Evolutionary conservation across 2,113 vertebrate genomes (phyloP).

Genomic region (Python bivittatus): DNA sequence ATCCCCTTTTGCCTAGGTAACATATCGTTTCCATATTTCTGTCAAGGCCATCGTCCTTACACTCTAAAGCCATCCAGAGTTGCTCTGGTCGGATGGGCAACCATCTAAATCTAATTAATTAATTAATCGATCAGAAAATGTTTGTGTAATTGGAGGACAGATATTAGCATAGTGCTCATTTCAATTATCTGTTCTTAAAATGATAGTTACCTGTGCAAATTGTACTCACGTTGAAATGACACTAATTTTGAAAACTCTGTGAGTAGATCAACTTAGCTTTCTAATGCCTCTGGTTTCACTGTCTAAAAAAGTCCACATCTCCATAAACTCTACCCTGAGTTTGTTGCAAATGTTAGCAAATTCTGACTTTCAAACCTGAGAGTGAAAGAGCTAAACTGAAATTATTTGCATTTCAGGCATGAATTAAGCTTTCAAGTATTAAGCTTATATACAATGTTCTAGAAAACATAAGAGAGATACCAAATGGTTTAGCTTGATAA

Average conservation of each 20-base stretch:
- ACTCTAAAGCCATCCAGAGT: neutral
- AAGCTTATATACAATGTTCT: neutral
- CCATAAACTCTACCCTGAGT: neutral
- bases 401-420: constrained; percentile 14
- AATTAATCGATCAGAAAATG: no score
- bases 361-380: constrained; percentile 1
- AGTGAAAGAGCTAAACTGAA: neutral
- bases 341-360: neutral
- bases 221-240: neutral
- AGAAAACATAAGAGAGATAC: neutral
- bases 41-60: neutral
- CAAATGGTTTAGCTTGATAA: constrained; percentile 33
- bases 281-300: neutral
- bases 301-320: neutral
- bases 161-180: neutral
- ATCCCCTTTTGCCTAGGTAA: neutral
- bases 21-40: neutral
- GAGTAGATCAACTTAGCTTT: neutral
- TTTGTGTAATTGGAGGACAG: no score
- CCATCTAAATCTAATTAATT: neutral
- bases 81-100: neutral
- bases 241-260: neutral
- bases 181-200: neutral
- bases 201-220: neutral
- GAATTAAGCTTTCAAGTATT: constrained; percentile 9